Percentiles rank a stretch among this genome's conserved stretches.
These are phyloP conservation scores for Tenthredo livida DNA, from an alignment of 2,888 invertebrate genomes.

Conservation along the genomic window DNA sequence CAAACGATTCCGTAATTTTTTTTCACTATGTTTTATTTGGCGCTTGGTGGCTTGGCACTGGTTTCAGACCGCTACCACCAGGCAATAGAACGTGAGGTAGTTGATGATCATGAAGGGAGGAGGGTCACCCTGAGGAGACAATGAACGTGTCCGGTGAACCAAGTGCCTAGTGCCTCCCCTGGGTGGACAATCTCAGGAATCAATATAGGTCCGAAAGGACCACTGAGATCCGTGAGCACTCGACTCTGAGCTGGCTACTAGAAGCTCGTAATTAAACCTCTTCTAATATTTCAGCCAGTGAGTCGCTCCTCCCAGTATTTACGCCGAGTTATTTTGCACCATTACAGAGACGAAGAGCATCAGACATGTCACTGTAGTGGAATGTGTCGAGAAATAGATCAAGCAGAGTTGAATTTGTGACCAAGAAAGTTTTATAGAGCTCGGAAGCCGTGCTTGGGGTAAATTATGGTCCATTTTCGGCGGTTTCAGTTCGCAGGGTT, in stretches of 20 bases:
- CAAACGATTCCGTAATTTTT: conserved; percentile 48
- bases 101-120: conserved; percentile 70
- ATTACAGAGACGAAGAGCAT: background rate
- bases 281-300: conserved; percentile 66
- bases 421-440: conserved; percentile 24
- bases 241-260: conserved; percentile 57
- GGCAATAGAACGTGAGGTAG: conserved; percentile 64
- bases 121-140: conserved; percentile 68
- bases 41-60: conserved; percentile 67
- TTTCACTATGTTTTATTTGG: conserved; percentile 63
- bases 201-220: conserved; percentile 66
- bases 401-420: background rate
- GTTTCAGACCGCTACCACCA: conserved; percentile 60
- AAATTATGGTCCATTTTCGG: conserved; percentile 19
- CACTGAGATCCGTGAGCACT: conserved; percentile 64
- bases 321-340: background rate
- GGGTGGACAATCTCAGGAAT: conserved; percentile 68
- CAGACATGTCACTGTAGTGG: background rate
- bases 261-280: conserved; percentile 68
- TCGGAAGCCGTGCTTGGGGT: background rate
- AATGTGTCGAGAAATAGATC: conserved; percentile 16
- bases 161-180: conserved; percentile 62
- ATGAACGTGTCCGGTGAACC: conserved; percentile 72
- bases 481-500: conserved; percentile 10
- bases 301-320: conserved; percentile 44